These are phyloP conservation scores for Molorchus minor DNA, from an alignment of 2,888 invertebrate genomes.

Conservation along the genomic window DNA sequence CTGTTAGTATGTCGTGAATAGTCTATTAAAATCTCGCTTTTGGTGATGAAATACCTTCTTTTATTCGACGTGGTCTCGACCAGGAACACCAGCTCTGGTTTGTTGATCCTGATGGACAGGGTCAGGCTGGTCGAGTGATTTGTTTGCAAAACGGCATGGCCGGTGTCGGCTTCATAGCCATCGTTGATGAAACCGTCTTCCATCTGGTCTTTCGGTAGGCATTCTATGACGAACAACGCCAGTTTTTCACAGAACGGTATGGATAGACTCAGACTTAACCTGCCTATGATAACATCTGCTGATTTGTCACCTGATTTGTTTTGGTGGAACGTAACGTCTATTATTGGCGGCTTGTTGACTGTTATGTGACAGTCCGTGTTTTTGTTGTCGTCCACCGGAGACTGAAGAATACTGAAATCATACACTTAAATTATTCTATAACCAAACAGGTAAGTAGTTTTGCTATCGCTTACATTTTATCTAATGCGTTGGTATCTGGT, in stretches of 20 bases:
- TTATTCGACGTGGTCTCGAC: slow-evolving; percentile 71
- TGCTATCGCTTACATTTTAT: slow-evolving; percentile 66
- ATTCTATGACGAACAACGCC: slow-evolving; percentile 59
- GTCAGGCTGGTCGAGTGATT: slow-evolving; percentile 65
- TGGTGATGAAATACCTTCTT: slow-evolving; percentile 66
- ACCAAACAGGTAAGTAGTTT: neutral
- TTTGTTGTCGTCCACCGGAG: slow-evolving; percentile 69
- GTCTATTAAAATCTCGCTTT: slow-evolving; percentile 75
- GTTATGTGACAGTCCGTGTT: slow-evolving; percentile 65
- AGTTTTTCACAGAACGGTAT: slow-evolving; percentile 72
- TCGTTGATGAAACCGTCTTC: slow-evolving; percentile 77
- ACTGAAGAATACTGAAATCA: slow-evolving; percentile 71
- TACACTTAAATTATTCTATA: neutral
- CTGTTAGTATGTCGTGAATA: slow-evolving; percentile 74
- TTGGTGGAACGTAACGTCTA: slow-evolving; percentile 74
- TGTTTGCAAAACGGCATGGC: slow-evolving; percentile 44
- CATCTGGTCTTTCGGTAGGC: slow-evolving; percentile 66
- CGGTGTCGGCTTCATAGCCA: slow-evolving; percentile 72
- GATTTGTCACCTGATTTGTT: slow-evolving; percentile 70
- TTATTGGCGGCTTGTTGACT: slow-evolving; percentile 75
- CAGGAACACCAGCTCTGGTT: slow-evolving; percentile 81
- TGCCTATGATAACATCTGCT: slow-evolving; percentile 77
- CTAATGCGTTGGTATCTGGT: slow-evolving; percentile 70
- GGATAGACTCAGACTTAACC: slow-evolving; percentile 76
- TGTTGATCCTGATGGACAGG: slow-evolving; percentile 76